Percentiles rank a stretch among this genome's conserved stretches.
phyloP scores from a whole-genome alignment of 1,140 invertebrate species.

The Archivesica marissinica region DNA sequence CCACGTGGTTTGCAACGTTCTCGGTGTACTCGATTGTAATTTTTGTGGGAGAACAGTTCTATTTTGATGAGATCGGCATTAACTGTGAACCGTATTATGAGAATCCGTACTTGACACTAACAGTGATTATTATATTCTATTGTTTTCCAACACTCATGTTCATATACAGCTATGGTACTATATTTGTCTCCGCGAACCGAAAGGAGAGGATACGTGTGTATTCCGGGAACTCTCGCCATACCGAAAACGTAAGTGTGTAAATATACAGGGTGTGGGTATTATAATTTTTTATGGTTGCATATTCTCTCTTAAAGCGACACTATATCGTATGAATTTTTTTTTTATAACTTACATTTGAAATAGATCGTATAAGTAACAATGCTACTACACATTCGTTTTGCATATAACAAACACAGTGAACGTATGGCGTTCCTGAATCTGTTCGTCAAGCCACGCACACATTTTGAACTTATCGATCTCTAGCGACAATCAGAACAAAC shows the following conservation, averaged over 20 bases:
- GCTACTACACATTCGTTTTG: no score
- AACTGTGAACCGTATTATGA: conserved; percentile 67
- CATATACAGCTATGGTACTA: conserved; percentile 56
- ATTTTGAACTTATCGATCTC: no score
- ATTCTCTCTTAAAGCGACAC: background rate
- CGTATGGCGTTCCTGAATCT: no score
- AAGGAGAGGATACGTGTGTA: conserved; percentile 38
- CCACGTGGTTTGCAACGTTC: conserved; percentile 58
- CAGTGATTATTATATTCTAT: conserved; percentile 63
- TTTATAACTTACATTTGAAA: no score
- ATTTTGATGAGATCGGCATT: conserved; percentile 63
- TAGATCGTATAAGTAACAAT: no score
- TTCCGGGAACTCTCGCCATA: background rate
- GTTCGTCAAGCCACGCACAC: no score
- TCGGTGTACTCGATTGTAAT: conserved; percentile 59
- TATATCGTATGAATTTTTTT: background rate
- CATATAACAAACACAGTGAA: no score
- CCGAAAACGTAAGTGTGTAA: conserved; percentile 40
- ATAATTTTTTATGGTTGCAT: background rate
- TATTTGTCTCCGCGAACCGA: conserved; percentile 39
- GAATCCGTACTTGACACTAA: conserved; percentile 44
- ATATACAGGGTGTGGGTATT: background rate
- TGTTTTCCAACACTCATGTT: conserved; percentile 52
- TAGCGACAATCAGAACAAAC: no score
- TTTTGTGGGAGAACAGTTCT: conserved; percentile 62